Evolutionary conservation across 1,140 invertebrate species (phyloP), one percentile per base, ranked within the genome.

Genomic region (Lepidurus couesii): DNA sequence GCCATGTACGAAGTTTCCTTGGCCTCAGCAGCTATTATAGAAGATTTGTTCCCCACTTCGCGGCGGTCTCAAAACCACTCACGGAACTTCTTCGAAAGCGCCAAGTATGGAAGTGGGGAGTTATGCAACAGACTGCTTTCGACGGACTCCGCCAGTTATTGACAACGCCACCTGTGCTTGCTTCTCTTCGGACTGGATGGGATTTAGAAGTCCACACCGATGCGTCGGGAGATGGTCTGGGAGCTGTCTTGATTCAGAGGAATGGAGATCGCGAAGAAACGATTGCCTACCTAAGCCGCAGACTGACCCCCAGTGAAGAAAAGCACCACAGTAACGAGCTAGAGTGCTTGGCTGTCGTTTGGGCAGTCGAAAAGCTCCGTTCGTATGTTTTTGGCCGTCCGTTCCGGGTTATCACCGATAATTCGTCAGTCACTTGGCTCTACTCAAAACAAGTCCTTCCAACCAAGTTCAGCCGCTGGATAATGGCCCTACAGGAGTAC

Each of bases 401-500:
- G 11, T 86, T 88, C 76, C 83, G 74, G 1, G 82, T 87, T 1
- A 53, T 83, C 8, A 86, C 86, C 0, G 86, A 88, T 76, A 85
- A 88, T 73, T 80, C 82, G 16, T 79, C 83, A 5, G 78, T 87
- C 7, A 81, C 80, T 73, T 88, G 83, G 82, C 80, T 87, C 10
- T 77, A 83, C 24, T 77, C 81, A 8, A 80, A 84, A 0, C 84
- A 84, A 78, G 81, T 87, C 77, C 82, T 85, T 2, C 82, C 80
- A 0, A 84, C 83, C 73, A 73, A 86, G 65, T 78, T 89, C n/a
- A 84, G 84, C 80, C n/a, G n/a, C n/a, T n/a, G n/a, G n/a, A n/a
- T n/a, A n/a, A n/a, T n/a, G n/a, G n/a, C n/a, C n/a, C 79, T 89
- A 43, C 85, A 87, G 81, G 85, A 87, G 78, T 87, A 85, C 81